phyloP scores from a whole-genome alignment of 2,797 vertebrate species.

The Prionace glauca region DNA sequence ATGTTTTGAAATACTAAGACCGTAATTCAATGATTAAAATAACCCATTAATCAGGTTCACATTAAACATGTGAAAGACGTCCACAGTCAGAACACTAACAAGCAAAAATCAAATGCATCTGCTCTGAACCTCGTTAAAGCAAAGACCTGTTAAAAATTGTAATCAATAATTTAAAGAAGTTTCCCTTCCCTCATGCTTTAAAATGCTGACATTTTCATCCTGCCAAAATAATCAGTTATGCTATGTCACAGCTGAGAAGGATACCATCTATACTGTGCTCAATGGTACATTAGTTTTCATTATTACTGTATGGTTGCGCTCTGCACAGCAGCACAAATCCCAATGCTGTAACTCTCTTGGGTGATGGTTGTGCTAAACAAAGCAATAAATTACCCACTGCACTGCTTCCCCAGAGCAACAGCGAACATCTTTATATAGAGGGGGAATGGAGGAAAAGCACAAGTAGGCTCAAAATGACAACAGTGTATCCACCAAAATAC shows the following conservation, averaged over 20 bases:
- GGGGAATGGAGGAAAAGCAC: background rate
- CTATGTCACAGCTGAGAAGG: background rate
- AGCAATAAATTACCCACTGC: background rate
- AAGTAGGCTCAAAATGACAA: background rate
- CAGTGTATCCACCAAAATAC: background rate
- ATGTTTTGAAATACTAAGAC: background rate
- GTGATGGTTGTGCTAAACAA: constrained; percentile 14
- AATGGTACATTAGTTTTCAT: background rate
- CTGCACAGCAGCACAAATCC: background rate
- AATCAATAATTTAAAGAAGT: background rate
- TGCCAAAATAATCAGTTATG: background rate
- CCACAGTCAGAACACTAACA: background rate
- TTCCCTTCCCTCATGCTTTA: background rate
- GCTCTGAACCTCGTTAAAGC: background rate
- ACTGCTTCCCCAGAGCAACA: constrained; percentile 11
- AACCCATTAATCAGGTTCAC: background rate
- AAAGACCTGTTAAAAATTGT: background rate
- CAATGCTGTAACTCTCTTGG: background rate
- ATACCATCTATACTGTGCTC: background rate
- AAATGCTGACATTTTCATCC: background rate
- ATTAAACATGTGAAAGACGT: background rate
- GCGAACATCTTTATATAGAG: background rate
- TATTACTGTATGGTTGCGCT: background rate
- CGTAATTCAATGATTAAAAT: constrained; percentile 5
- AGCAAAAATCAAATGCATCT: background rate